A percentile compares a stretch with the other conserved stretches of the same genome.
Evolutionary conservation across 2,113 vertebrate genomes (phyloP).

Genomic region (Cyrtonyx montezumae): DNA sequence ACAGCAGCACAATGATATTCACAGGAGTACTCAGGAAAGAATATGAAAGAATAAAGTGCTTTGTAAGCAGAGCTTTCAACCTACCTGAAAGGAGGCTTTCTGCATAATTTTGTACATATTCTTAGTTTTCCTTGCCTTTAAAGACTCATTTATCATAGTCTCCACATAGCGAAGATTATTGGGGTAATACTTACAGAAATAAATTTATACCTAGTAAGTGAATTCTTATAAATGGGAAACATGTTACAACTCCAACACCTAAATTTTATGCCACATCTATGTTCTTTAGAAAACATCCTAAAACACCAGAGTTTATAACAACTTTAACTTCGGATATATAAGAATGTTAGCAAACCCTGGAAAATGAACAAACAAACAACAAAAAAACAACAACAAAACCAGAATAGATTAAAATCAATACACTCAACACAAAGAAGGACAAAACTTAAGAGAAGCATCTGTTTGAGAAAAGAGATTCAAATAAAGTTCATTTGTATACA

Average conservation of each 20-base stretch:
- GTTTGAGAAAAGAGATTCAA: not conserved
- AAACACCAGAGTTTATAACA: not conserved
- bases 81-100: not conserved
- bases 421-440: not conserved
- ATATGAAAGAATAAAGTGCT: not conserved
- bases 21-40: not conserved
- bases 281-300: not conserved
- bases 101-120: not conserved
- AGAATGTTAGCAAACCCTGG: not conserved
- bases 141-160: not conserved
- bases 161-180: not conserved
- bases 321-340: not conserved
- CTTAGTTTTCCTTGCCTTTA: not conserved
- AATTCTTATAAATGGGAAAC: not conserved
- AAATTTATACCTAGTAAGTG: not conserved
- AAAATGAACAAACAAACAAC: not conserved
- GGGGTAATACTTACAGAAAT: not conserved
- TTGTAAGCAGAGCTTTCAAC: not conserved
- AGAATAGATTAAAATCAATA: not conserved
- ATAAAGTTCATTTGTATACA: not conserved
- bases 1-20: not conserved
- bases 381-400: too few relatives aligned
- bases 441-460: not conserved
- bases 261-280: not conserved
- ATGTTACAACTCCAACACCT: not conserved